A percentile compares a stretch with the other conserved stretches of the same genome.
phyloP scores from a whole-genome alignment of 2,113 vertebrate species.

The Eretmochelys imbricata region DNA sequence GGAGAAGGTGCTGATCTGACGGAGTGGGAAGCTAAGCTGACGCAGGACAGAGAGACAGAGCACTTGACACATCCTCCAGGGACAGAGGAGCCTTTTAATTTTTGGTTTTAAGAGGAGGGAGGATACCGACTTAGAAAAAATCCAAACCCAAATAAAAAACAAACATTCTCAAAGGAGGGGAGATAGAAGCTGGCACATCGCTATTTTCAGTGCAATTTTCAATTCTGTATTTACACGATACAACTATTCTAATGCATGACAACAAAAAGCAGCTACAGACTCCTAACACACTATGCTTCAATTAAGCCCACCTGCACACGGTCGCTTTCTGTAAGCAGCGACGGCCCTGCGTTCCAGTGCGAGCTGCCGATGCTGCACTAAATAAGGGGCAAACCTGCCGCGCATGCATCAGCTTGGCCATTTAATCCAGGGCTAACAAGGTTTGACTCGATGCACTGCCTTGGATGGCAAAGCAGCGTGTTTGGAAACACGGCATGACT shows the following conservation, averaged over 20 bases:
- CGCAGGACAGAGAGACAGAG: not conserved
- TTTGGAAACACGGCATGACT: not conserved
- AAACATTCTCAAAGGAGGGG: not conserved
- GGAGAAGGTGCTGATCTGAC: not conserved
- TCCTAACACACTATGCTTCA: not conserved
- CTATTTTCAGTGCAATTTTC: constrained; percentile 12
- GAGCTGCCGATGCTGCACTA: not conserved
- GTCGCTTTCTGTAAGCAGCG: not conserved
- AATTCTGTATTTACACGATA: not conserved
- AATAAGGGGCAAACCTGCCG: too few relatives aligned
- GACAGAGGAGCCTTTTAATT: not conserved
- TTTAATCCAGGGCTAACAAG: too few relatives aligned
- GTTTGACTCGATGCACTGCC: too few relatives aligned
- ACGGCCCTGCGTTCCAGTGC: not conserved
- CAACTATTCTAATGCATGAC: not conserved
- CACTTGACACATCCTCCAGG: not conserved
- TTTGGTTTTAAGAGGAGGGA: not conserved
- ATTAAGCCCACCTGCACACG: not conserved
- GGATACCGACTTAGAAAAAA: not conserved
- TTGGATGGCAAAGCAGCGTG: not conserved
- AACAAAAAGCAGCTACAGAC: not conserved
- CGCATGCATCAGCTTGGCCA: too few relatives aligned
- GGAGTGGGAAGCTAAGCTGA: not conserved
- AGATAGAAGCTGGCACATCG: not conserved
- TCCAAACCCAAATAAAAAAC: not conserved